Evolutionary conservation across 1,140 invertebrate genomes (phyloP), one percentile per base, ranked within the genome.

Genomic region (Tetraneura akinire): DNA sequence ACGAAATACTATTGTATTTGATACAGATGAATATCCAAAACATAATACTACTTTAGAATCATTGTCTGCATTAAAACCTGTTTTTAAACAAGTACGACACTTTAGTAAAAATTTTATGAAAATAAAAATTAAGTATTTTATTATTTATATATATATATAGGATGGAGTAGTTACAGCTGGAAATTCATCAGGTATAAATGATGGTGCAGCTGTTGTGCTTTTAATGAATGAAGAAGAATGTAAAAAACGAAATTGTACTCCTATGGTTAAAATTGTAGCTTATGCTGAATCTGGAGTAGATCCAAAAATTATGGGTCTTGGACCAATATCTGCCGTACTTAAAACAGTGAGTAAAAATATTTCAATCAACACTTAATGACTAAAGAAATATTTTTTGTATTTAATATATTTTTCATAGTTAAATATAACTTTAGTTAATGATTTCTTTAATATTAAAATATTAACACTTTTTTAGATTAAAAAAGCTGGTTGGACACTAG

Each of bases 161-260:
- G 86, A 88, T 82, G 92, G 92, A n/a, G 91, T 90, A 23, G 90
- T 94, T 23, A 94, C 93, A 23, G 87, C 93, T 53, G 93, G 92
- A 68, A 94, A 94, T 88, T 88, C 92, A 16, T 94, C 92, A 18
- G 92, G 93, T 57, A 88, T 96, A 51, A 95, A 95, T 86, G 95
- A 96, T 86, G 94, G 94, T 18, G 94, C 95, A 53, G 94, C 94
- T 42, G 92, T 90, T 42, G 86, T 96, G 10, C 86, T 96, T 60
- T 83, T 96, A 16, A 91, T 91, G 87, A 90, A 88, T 45, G 85
- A 85, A 68, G 85, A 88, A 81, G 86, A 88, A 82, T 89, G 91
- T 1, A 83, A 83, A 62, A 83, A 84, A 29, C 86, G 87, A 82
- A 86, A 86, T 23, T 73, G 91, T 4, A 85, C 85, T 49, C 88